These are phyloP conservation scores for Eulimnadia texana DNA, from an alignment of 1,140 invertebrate species.

Conservation along the genomic window DNA sequence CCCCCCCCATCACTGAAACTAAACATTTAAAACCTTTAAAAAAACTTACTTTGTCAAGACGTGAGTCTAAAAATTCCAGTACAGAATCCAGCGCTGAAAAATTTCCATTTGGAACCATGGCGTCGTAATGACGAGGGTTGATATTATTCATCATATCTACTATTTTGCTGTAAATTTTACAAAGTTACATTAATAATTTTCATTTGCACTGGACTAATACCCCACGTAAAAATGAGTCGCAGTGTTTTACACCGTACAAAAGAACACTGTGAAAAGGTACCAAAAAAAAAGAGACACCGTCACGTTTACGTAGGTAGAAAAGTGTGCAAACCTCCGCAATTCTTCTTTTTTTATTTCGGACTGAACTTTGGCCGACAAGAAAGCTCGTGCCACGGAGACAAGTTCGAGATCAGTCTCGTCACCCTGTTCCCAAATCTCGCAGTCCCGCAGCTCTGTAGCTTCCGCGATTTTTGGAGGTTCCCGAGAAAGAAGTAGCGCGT, in stretches of 20 bases:
- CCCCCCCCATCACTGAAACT: too few species aligned
- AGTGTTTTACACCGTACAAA: not conserved
- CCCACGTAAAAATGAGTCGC: slow-evolving; percentile 3
- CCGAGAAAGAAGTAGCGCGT: not conserved
- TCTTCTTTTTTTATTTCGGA: not conserved
- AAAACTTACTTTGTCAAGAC: slow-evolving; percentile 37
- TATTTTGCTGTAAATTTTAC: slow-evolving; percentile 34
- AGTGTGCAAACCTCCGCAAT: not conserved
- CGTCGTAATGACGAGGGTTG: slow-evolving; percentile 28
- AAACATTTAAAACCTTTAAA: too few species aligned
- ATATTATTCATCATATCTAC: slow-evolving; percentile 42
- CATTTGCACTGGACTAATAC: too few species aligned
- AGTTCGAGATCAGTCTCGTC: not conserved
- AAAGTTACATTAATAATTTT: slow-evolving; percentile 16
- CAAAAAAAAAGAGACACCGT: too few species aligned
- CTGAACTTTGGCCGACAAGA: not conserved
- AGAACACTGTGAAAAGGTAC: too few species aligned
- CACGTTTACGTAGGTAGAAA: too few species aligned
- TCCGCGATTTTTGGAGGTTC: not conserved
- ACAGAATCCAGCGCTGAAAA: slow-evolving; percentile 52
- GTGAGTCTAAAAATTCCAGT: slow-evolving; percentile 44
- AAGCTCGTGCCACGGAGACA: not conserved
- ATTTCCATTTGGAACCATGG: slow-evolving; percentile 45
- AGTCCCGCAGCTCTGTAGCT: not conserved
- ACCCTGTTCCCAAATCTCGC: not conserved